phyloP scores from a whole-genome alignment of 2,797 vertebrate species.

The Cyclura pinguis region DNA sequence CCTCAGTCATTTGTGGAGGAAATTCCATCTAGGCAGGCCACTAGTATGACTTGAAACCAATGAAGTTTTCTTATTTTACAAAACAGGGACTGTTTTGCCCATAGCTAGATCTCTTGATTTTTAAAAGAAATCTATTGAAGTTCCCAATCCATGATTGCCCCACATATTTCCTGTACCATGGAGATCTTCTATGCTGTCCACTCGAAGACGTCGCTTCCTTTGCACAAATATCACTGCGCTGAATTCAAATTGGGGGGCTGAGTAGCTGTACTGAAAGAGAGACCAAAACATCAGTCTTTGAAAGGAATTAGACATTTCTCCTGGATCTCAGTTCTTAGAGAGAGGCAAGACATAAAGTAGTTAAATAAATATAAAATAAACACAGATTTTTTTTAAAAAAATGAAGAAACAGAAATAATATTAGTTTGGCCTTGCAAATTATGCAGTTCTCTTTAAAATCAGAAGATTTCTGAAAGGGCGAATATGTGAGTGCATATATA shows the following conservation, averaged over 20 bases:
- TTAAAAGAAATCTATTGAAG: too few relatives aligned
- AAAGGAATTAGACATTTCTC: background rate
- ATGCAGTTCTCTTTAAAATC: background rate
- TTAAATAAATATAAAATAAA: too few relatives aligned
- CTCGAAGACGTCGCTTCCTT: constrained; percentile 88
- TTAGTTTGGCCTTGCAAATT: background rate
- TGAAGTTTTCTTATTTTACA: background rate
- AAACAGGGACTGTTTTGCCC: background rate
- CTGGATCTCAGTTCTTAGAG: too few relatives aligned
- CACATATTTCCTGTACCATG: constrained; percentile 81
- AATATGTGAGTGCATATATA: too few relatives aligned
- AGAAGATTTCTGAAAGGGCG: background rate
- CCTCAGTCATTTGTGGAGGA: background rate
- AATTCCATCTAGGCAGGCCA: background rate
- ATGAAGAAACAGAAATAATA: too few relatives aligned
- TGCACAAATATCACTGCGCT: constrained; percentile 91
- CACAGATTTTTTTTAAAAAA: background rate
- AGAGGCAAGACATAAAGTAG: too few relatives aligned
- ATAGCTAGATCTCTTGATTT: background rate
- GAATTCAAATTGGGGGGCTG: constrained; percentile 86
- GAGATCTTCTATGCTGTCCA: constrained; percentile 91
- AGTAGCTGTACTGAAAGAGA: constrained; percentile 89
- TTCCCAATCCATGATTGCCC: background rate
- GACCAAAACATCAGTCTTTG: constrained; percentile 46
- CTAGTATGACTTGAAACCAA: background rate